These are phyloP conservation scores for Holothuria scabra DNA, from an alignment of 53 echinoderm and acorn worm species.

Conservation along the genomic window DNA sequence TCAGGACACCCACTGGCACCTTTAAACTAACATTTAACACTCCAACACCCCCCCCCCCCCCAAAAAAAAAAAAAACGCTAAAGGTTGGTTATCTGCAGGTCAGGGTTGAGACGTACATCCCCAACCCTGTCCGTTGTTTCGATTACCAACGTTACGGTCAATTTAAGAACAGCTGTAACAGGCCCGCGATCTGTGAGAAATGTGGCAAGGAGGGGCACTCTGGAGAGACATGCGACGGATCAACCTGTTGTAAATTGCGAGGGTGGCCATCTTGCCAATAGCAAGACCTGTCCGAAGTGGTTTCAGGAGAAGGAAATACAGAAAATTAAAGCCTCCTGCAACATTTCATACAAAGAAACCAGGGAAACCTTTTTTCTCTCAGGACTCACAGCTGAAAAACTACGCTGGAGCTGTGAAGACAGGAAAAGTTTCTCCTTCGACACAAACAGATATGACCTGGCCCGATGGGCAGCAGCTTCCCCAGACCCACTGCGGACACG, in stretches of 20 bases:
- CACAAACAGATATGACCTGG: conserved; percentile 23
- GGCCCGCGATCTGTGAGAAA: background rate
- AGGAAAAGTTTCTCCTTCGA: background rate
- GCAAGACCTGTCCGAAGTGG: background rate
- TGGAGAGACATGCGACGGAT: background rate
- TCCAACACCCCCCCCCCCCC: background rate
- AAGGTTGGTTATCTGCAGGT: conserved; percentile 1
- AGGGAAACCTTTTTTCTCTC: background rate
- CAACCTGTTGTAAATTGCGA: background rate
- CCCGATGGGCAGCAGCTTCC: conserved; percentile 16
- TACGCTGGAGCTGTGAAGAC: background rate
- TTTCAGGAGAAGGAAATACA: background rate
- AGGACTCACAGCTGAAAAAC: background rate
- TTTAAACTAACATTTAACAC: background rate
- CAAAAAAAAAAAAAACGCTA: too few relatives aligned
- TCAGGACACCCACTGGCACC: conserved; percentile 17
- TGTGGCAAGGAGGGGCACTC: conserved; percentile 5
- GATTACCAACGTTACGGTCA: conserved; percentile 13
- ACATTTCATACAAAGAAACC: background rate
- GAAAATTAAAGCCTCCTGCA: background rate
- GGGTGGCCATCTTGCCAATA: background rate
- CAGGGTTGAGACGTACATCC: conserved; percentile 8
- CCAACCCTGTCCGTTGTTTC: conserved; percentile 30
- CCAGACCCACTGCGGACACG: conserved; percentile 1
- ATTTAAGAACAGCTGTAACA: background rate